Percentiles rank a stretch among this genome's conserved stretches.
These are phyloP conservation scores for Neofelis nebulosa DNA, from an alignment of 2,113 vertebrate species.

Conservation along the genomic window DNA sequence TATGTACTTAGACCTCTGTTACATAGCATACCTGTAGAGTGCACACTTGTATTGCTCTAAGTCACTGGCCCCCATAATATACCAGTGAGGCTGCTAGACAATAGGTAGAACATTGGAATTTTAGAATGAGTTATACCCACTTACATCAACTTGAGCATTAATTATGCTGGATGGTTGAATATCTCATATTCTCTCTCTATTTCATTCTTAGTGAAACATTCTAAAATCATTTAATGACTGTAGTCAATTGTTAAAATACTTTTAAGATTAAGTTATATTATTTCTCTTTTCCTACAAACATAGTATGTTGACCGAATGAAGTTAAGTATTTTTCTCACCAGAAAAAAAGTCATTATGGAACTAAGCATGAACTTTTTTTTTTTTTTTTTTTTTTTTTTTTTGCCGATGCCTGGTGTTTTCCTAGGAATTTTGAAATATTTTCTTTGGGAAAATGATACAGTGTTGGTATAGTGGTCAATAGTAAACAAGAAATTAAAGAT, in stretches of 20 bases:
- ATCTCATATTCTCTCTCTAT: constrained; percentile 29
- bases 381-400: neutral
- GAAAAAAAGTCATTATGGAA: constrained; percentile 51
- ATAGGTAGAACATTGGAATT: neutral
- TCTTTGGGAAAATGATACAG: neutral
- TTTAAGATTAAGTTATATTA: neutral
- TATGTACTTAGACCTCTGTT: neutral
- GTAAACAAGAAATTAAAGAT: constrained; percentile 50
- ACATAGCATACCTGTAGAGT: neutral
- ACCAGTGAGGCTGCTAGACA: neutral
- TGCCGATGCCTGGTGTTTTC: neutral
- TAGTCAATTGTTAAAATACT: constrained; percentile 22
- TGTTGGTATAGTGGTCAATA: neutral
- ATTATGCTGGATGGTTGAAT: constrained; percentile 36
- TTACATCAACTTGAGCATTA: constrained; percentile 45
- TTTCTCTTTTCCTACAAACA: neutral
- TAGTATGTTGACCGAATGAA: neutral
- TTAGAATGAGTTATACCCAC: constrained; percentile 1
- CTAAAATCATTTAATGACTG: constrained; percentile 13
- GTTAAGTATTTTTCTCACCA: constrained; percentile 22
- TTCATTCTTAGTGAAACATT: constrained; percentile 32
- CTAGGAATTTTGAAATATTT: constrained; percentile 43
- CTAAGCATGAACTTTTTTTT: neutral
- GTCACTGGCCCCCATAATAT: neutral
- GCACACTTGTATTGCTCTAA: neutral